Evolutionary conservation across 1,140 invertebrate species (phyloP).

Genomic region (Brachionus sp.): DNA sequence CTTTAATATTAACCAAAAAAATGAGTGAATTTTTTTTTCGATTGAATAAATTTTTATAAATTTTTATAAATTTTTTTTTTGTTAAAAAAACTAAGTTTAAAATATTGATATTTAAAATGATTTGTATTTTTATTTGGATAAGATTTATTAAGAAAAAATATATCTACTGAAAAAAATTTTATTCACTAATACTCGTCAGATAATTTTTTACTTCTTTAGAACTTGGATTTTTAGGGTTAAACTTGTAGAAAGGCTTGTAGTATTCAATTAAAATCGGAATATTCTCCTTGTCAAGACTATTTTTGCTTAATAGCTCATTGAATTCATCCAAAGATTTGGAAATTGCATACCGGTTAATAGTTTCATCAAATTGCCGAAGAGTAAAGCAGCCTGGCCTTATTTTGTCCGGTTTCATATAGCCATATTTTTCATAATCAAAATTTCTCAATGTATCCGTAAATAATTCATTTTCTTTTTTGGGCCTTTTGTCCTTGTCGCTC

Average conservation of each 20-base stretch:
- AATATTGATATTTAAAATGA: neutral
- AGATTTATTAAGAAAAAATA: no score
- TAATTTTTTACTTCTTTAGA: neutral
- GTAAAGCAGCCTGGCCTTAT: neutral
- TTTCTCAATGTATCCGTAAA: neutral
- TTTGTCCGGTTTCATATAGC: slow-evolving; percentile 34
- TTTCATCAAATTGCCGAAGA: slow-evolving; percentile 38
- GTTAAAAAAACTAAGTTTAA: neutral
- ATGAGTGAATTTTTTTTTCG: neutral
- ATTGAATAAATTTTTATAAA: neutral
- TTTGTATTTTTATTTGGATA: neutral
- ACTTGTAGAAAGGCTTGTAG: slow-evolving; percentile 33
- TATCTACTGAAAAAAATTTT: neutral
- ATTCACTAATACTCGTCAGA: neutral
- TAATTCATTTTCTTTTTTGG: slow-evolving; percentile 34
- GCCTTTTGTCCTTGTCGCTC: slow-evolving; percentile 7
- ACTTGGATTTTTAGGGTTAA: neutral
- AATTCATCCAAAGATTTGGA: neutral
- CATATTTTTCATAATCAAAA: slow-evolving; percentile 40
- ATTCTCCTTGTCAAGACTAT: neutral
- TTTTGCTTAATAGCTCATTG: neutral
- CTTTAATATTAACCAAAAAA: neutral
- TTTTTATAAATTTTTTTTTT: neutral
- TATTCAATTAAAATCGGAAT: neutral
- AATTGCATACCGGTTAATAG: neutral